A percentile compares a stretch with the other conserved stretches of the same genome.
Evolutionary conservation across 1,140 invertebrate species (phyloP).

Genomic region (Hyphantria cunea): DNA sequence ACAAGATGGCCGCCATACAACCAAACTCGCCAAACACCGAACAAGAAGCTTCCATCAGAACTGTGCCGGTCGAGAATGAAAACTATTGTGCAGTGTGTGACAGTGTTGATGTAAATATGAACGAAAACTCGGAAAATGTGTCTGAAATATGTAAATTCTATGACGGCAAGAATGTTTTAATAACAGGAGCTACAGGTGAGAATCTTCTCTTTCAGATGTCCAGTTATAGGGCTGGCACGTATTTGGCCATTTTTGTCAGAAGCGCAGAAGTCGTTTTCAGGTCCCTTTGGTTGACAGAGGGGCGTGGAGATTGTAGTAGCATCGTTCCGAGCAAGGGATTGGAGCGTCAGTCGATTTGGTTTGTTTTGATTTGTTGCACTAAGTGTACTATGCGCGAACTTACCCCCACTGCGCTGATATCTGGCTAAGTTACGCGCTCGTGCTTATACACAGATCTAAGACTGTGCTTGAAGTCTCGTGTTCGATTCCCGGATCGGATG

Average conservation of each 20-base stretch:
- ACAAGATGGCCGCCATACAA: constrained; percentile 11
- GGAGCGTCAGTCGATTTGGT: no score
- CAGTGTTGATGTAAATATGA: constrained; percentile 38
- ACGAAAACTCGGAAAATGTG: constrained; percentile 33
- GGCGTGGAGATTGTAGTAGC: no score
- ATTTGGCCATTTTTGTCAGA: not conserved
- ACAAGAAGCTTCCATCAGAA: not conserved
- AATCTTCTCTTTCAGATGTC: not conserved
- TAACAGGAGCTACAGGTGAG: constrained; percentile 69
- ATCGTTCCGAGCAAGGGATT: no score
- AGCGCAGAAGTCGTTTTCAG: no score
- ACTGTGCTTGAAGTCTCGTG: no score
- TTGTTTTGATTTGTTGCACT: no score
- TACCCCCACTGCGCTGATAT: no score
- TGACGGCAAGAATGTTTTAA: constrained; percentile 62
- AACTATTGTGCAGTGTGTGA: constrained; percentile 33
- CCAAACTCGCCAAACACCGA: not conserved
- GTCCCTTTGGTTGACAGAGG: no score
- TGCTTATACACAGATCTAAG: no score
- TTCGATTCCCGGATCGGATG: no score
- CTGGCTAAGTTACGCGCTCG: no score
- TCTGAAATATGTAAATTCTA: constrained; percentile 64
- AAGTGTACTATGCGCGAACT: no score
- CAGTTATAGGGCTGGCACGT: not conserved
- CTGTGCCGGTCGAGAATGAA: not conserved